phyloP scores from a whole-genome alignment of 2,888 invertebrate species.

The Eulithis testata region DNA sequence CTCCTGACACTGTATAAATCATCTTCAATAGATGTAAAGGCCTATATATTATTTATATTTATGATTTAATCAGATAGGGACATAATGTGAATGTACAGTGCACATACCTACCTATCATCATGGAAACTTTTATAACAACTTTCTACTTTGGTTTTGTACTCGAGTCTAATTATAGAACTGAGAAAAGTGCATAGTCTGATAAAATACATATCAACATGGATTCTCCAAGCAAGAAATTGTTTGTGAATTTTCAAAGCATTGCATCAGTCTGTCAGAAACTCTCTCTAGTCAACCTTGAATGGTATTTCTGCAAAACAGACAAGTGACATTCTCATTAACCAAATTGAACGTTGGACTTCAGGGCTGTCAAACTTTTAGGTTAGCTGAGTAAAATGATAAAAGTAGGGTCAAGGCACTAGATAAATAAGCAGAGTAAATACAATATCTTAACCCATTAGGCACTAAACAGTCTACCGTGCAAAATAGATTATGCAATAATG shows the following conservation, averaged over 20 bases:
- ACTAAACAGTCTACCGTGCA: conserved; percentile 62
- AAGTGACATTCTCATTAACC: conserved; percentile 62
- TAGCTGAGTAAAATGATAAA: conserved; percentile 57
- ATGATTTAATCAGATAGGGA: neutral
- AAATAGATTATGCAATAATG: conserved; percentile 65
- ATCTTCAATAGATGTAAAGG: too few species aligned
- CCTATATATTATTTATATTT: too few species aligned
- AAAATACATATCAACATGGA: neutral
- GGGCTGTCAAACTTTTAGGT: conserved; percentile 79
- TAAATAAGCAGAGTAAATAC: conserved; percentile 48
- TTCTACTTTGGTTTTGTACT: neutral
- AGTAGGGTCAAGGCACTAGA: conserved; percentile 44
- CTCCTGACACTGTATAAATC: too few species aligned
- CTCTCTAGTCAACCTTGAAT: conserved; percentile 63
- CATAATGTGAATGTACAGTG: neutral
- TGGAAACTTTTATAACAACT: conserved; percentile 11
- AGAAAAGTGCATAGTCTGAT: too few species aligned
- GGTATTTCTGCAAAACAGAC: conserved; percentile 54
- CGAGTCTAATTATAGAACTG: neutral
- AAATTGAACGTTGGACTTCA: conserved; percentile 72
- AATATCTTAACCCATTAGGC: conserved; percentile 46
- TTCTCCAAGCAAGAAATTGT: neutral
- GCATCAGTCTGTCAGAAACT: conserved; percentile 44
- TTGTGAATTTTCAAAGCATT: conserved; percentile 30
- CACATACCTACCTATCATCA: neutral